phyloP scores from a whole-genome alignment of 2,797 vertebrate genomes.

The Periparus ater region DNA sequence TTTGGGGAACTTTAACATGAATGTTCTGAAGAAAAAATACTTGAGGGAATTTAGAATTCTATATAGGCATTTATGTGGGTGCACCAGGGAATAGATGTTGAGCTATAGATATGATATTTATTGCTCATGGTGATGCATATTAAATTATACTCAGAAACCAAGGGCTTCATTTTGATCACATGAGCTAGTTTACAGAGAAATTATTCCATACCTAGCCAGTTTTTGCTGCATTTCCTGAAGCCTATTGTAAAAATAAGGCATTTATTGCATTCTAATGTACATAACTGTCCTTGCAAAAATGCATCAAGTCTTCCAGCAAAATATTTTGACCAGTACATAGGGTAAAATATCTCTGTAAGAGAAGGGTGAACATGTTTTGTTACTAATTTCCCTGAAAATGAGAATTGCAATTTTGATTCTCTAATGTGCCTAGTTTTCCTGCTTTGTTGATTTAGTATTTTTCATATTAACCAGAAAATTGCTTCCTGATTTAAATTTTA shows the following conservation, averaged over 20 bases:
- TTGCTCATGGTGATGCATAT: not conserved
- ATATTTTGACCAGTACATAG: not conserved
- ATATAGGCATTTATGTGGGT: not conserved
- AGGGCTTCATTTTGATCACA: not conserved
- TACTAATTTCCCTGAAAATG: not conserved
- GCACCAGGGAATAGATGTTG: not conserved
- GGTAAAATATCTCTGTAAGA: not conserved
- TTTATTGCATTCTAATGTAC: not conserved
- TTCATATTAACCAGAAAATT: not conserved
- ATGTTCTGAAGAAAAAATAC: not conserved
- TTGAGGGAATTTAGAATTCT: not conserved
- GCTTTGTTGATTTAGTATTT: not conserved
- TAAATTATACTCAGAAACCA: not conserved
- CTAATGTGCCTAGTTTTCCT: not conserved
- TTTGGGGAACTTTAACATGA: not conserved
- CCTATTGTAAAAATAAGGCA: not conserved
- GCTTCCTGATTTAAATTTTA: not conserved
- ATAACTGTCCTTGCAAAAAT: not conserved
- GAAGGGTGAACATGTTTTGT: not conserved
- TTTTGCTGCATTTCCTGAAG: not conserved
- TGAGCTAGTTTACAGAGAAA: not conserved
- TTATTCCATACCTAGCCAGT: not conserved
- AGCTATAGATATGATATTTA: accelerated
- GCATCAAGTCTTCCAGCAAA: not conserved
- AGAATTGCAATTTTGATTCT: not conserved